Base-by-base conservation (phyloP, 2,113 vertebrate genomes). In the Oenanthe melanoleuca region DNA sequence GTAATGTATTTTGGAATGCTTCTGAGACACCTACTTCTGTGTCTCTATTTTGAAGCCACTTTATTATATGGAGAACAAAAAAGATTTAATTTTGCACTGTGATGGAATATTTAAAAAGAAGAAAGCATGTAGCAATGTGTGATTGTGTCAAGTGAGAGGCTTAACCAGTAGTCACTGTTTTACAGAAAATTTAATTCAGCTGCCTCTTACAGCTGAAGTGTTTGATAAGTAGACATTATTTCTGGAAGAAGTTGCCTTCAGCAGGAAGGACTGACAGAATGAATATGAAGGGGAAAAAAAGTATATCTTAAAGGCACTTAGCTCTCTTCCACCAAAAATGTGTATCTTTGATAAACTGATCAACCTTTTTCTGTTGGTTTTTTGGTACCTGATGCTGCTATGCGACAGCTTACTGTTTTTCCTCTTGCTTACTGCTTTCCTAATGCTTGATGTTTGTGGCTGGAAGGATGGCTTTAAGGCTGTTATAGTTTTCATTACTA, bases 1-100 rank as follows among this genome's bases (percentile, higher is more conserved):
- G 99, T 99, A 96, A 86, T 18, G 59, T 74, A 47, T 91, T 86
- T 95, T 57, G 74, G 55, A 95, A 70, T 21, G 25, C 33, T 60
- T 50, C 33, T 80, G 42, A 52, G 64, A 31, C 8, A 50, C 80
- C 61, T 74, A 24, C 40, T 75, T 84, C 53, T 77, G 2, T 81
- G 53, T 56, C 19, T 93, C 53, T 85, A 10, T 59, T 85, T 89
- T 82, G 38, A 93, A 72, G 24, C 26, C 28, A 33, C 37, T 86
- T 86, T 23, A 26, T 61, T 88, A 40, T 67, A 40, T 33, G 11
- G 31, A 80, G 26, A 73, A 37, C 23, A 61, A 80, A 63, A 65
- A 72, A 60, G 12, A 71, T 28, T 82, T 74, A 50, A 69, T 93
- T 86, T 92, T 86, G 33, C 34, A 26, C 15, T n/a, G 6, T 28